phyloP scores from a whole-genome alignment of 2,113 vertebrate genomes.

The Ondatra zibethicus region DNA sequence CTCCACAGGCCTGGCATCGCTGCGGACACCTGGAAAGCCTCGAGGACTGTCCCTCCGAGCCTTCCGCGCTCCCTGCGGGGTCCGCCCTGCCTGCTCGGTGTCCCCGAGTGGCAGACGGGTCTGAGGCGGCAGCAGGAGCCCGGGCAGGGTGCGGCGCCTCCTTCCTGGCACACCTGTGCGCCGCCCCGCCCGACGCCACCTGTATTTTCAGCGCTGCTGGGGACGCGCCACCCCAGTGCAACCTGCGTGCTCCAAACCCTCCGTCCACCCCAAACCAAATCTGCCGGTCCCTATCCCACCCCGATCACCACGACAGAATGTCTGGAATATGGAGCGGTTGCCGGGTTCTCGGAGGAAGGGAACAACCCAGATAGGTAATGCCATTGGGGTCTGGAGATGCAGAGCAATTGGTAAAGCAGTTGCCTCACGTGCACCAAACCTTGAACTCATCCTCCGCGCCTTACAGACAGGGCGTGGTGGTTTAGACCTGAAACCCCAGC shows the following conservation, averaged over 20 bases:
- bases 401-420: not conserved
- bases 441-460: not conserved
- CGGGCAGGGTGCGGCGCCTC: not conserved
- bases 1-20: conserved; percentile 79
- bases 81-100: not conserved
- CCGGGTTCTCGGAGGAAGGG: too few species aligned
- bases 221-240: not conserved
- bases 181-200: not conserved
- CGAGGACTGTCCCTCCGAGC: not conserved
- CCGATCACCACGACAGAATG: not conserved
- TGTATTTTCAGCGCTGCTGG: not conserved
- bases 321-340: not conserved
- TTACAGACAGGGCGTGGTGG: not conserved
- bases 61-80: not conserved
- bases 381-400: too few species aligned
- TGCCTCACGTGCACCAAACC: not conserved
- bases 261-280: rapidly evolving
- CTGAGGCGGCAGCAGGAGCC: not conserved
- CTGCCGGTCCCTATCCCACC: not conserved
- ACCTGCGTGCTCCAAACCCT: not conserved
- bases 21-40: not conserved
- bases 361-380: rapidly evolving
- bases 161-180: not conserved
- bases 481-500: not conserved
- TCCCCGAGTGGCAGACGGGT: not conserved